Evolutionary conservation across 2,888 invertebrate genomes (phyloP), one percentile per base, ranked within the genome.

Genomic region (Dendrolimus houi): DNA sequence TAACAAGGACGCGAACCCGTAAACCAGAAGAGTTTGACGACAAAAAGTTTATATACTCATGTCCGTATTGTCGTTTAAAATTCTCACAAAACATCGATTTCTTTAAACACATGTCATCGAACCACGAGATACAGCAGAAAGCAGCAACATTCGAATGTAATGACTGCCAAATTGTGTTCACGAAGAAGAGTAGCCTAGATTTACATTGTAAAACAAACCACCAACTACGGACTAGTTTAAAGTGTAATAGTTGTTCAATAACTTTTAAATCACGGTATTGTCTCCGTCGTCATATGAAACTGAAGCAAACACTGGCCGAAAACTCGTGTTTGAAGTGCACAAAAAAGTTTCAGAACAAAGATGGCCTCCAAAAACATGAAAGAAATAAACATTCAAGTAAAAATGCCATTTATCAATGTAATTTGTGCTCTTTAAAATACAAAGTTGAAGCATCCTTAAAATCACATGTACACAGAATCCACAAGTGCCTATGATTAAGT

Each of bases 201-300:
- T 54, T 79, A 0, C 89, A 90, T 55, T 88, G 83, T 56, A 85
- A 86, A 17, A 85, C 82, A 0, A 81, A 86, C 8, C 89, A 89
- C 13, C 85, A 87, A 53, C 58, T 68, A 0, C 83, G 78, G 55
- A 87, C 85, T 42, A 88, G 88, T 65, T 87, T 86, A 0, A 84
- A 77, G 67, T 90, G 90, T 58, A 87, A 87, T 10, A 74, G 76
- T 0, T 90, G 90, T 57, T 77, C 85, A 0, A 81, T 89, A 0
- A 90, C 87, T 0, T 90, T 89, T 65, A 90, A 89, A 57, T 90
- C 90, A 0, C 68, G 86, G 1, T 87, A 89, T 56, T 89, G 90
- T 67, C 67, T 90, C 14, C 80, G 85, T 1, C 72, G 87, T 12
- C 90, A 90, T 67, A 64, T 88, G 58, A 87, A 84, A 60, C 57